These are phyloP conservation scores for Clarias fuscus DNA, from an alignment of 2,797 vertebrate genomes.

Conservation along the genomic window DNA sequence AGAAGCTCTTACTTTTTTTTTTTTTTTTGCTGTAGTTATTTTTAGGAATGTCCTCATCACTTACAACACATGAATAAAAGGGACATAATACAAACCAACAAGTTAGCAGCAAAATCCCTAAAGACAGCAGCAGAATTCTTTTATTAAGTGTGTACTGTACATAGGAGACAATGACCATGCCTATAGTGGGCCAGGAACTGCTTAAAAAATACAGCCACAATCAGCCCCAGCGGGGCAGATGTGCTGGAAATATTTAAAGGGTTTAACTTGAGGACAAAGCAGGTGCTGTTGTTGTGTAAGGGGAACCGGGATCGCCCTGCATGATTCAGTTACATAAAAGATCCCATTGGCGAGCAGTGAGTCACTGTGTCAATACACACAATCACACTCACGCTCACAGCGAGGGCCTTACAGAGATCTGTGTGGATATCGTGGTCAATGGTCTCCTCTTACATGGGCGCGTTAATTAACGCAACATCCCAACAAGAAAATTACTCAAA, in stretches of 20 bases:
- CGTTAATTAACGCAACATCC: background rate
- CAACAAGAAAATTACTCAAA: background rate
- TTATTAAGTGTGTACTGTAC: background rate
- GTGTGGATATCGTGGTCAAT: conserved; percentile 48
- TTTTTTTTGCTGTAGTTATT: too few relatives aligned
- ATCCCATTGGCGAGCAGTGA: conserved; percentile 33
- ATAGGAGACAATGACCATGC: background rate
- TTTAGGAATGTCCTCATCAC: too few relatives aligned
- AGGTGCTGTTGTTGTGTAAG: conserved; percentile 31
- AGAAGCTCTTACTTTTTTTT: background rate
- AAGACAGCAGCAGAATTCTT: background rate
- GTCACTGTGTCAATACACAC: conserved; percentile 47
- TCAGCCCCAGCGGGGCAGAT: conserved; percentile 11
- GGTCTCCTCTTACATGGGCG: conserved; percentile 42
- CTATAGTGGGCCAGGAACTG: background rate
- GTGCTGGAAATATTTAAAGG: conserved; percentile 1
- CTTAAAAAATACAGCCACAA: background rate
- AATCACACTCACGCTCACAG: conserved; percentile 17
- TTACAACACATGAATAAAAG: background rate
- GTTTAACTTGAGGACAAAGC: conserved; percentile 14
- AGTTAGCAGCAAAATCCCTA: background rate
- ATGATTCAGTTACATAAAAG: conserved; percentile 27
- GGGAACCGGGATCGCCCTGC: conserved; percentile 12
- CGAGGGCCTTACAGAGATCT: conserved; percentile 52
- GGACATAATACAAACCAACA: background rate